Evolutionary conservation across 92 coral and sea anemone species (phyloP), one percentile per base, ranked within the genome.

Genomic region (Epizoanthus ramosus): DNA sequence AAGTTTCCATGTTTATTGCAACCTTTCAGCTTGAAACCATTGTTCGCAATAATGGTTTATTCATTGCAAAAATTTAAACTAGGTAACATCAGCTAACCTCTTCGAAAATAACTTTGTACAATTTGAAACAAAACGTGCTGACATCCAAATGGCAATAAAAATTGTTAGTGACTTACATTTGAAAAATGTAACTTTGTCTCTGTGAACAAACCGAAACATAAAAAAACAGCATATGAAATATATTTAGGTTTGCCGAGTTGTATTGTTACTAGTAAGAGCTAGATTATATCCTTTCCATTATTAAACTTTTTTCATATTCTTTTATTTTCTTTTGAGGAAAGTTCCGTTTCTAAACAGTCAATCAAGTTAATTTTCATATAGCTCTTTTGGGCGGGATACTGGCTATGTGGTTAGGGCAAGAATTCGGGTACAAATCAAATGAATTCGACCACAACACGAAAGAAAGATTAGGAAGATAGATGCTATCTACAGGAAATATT

Each of bases 51-150:
- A 53, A 8, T 57, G 47, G 57, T 61, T 60, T 77, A 59, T 63
- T 60, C 63, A 77, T 41, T 61, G 63, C 58, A 5, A 43, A 21
- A 77, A 41, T 57, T 35, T 15, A n/a, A 57, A 21, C 60, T 31
- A 33, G 39, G 17, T 39, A 50, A 75, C 37, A 75, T 47, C 39
- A 28, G n/a, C 69, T 37, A 53, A 75, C 81, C 39, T 75, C 56
- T 37, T 35, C 81, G 68, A 54, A 75, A 75, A 75, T 75, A 37
- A 75, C 1, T 33, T 59, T 75, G 18, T 58, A 75, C 52, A 75
- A 75, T 75, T 75, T 59, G 12, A 35, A 31, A 57, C 8, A 28
- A 9, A 9, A 21, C 18, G 21, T 77, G 63, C 28, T 77, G 37
- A 16, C 45, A 60, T 41, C n/a, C 13, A 4, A 60, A 17, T 1